These are phyloP conservation scores for Deilephila porcellus DNA, from an alignment of 2,888 invertebrate genomes.

Conservation along the genomic window DNA sequence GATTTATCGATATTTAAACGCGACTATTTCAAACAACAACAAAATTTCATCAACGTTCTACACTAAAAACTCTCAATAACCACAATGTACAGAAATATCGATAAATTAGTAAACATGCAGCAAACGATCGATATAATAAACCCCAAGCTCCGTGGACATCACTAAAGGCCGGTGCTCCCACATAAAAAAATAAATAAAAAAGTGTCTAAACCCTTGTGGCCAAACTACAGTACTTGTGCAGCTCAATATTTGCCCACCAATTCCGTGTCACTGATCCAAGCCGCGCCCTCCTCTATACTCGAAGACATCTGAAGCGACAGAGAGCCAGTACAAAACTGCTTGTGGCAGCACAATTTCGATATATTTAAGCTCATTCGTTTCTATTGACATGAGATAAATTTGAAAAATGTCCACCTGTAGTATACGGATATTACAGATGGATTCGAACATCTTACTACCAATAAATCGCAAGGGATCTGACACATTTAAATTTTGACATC, in stretches of 20 bases:
- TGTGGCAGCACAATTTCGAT: not conserved
- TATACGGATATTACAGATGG: not conserved
- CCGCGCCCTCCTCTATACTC: conserved; percentile 75
- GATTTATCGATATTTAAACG: not conserved
- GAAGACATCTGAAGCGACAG: conserved; percentile 71
- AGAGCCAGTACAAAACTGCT: not conserved
- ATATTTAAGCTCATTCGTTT: not conserved
- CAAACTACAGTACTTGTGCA: conserved; percentile 54
- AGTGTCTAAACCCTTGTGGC: conserved; percentile 51
- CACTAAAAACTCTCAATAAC: not conserved
- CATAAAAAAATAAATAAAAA: conserved; percentile 46
- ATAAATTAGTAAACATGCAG: conserved; percentile 30
- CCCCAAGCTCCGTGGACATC: conserved; percentile 27
- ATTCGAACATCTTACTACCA: not conserved
- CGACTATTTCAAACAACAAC: not conserved
- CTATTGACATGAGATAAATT: too few relatives aligned
- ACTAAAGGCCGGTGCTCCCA: conserved; percentile 35
- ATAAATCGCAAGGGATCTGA: not conserved
- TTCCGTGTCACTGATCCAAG: conserved; percentile 82
- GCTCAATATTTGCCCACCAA: conserved; percentile 73
- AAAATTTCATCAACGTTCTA: not conserved
- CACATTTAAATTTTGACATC: not conserved
- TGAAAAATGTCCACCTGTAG: not conserved
- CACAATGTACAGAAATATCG: not conserved
- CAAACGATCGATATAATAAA: conserved; percentile 38